Evolutionary conservation across 1,140 invertebrate genomes (phyloP).

Genomic region (Ganaspis sp.): DNA sequence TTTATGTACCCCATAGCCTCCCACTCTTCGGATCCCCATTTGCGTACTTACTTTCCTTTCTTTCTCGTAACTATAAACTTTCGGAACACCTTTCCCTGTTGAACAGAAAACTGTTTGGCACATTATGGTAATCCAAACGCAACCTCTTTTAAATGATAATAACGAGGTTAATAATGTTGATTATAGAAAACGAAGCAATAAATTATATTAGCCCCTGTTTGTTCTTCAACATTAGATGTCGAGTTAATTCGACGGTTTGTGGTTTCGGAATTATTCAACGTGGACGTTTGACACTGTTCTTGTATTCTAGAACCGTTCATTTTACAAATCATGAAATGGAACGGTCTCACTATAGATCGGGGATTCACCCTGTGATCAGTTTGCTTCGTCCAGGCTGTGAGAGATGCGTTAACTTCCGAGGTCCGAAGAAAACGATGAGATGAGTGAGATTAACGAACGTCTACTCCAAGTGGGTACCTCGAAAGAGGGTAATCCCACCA

Average conservation of each 20-base stretch:
- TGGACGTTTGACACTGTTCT: constrained; percentile 6
- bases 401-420: no score
- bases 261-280: background rate
- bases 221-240: background rate
- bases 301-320: background rate
- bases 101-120: constrained; percentile 50
- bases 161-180: background rate
- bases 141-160: constrained; percentile 49
- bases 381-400: no score
- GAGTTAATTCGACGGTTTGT: background rate
- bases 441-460: no score
- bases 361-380: no score
- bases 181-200: background rate
- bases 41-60: constrained; percentile 38
- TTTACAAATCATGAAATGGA: background rate
- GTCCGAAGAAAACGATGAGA: no score
- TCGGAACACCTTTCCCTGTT: constrained; percentile 55
- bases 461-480: no score
- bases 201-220: background rate
- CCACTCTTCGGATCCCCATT: background rate
- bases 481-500: no score
- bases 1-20: constrained; percentile 18
- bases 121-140: constrained; percentile 56
- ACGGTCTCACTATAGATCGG: no score
- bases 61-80: constrained; percentile 62